These are phyloP conservation scores for Herpailurus yagouaroundi DNA, from an alignment of 2,113 vertebrate species.

Conservation along the genomic window DNA sequence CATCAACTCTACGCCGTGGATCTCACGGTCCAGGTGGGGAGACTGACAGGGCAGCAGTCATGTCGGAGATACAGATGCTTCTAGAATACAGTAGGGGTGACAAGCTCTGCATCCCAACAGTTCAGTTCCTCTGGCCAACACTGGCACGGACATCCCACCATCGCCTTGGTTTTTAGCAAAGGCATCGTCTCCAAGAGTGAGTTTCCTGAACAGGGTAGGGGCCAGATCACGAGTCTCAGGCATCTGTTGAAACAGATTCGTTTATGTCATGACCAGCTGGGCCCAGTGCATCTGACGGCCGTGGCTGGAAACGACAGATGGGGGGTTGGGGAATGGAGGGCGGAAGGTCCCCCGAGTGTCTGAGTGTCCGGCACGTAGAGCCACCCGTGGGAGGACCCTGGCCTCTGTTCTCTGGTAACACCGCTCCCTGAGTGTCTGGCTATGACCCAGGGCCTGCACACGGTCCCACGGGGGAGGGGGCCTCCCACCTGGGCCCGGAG, in stretches of 20 bases:
- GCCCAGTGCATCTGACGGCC: neutral
- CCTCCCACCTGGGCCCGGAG: accelerated
- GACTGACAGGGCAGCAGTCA: accelerated
- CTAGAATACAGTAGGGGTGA: accelerated
- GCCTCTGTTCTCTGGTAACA: neutral
- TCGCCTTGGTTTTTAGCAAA: neutral
- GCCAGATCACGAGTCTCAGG: accelerated
- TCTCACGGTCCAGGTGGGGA: neutral
- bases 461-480: accelerated
- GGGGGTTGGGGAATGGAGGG: neutral
- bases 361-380: neutral
- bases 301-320: accelerated
- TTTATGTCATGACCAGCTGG: accelerated
- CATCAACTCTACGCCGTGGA: accelerated
- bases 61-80: accelerated
- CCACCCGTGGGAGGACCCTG: accelerated
- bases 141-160: accelerated
- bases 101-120: neutral
- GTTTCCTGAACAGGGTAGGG: neutral
- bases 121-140: neutral
- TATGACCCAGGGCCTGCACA: accelerated
- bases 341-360: accelerated
- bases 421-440: accelerated
- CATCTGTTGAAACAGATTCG: neutral
- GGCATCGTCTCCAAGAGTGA: accelerated